Evolutionary conservation across 2,113 vertebrate species (phyloP).

Genomic region (rabbit (Oryctolagus cuniculus)): DNA sequence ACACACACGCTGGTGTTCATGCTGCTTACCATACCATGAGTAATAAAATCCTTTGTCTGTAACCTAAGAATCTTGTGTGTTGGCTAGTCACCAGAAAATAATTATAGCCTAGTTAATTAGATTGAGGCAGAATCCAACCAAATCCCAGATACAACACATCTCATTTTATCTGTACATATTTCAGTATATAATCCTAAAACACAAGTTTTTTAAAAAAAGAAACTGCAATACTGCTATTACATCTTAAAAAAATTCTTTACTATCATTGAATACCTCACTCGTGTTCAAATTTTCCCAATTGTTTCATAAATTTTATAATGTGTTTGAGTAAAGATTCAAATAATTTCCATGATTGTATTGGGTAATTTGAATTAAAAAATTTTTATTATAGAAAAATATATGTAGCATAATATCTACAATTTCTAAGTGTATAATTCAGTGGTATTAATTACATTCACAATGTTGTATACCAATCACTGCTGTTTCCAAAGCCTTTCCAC

Average conservation of each 20-base stretch:
- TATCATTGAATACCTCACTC: background rate
- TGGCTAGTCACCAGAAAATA: background rate
- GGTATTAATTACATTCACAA: background rate
- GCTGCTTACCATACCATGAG: background rate
- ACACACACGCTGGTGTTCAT: background rate
- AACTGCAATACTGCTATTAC: background rate
- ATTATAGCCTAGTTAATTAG: background rate
- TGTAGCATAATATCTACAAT: background rate
- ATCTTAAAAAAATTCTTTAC: slow-evolving; percentile 33
- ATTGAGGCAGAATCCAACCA: slow-evolving; percentile 8
- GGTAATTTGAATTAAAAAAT: background rate
- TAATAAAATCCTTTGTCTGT: background rate
- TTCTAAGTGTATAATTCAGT: background rate
- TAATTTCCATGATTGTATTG: background rate
- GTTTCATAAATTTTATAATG: background rate
- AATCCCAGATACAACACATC: background rate
- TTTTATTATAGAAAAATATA: slow-evolving; percentile 27
- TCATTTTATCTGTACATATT: slow-evolving; percentile 44
- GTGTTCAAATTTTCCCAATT: slow-evolving; percentile 3
- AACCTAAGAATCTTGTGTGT: background rate
- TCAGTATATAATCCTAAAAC: background rate
- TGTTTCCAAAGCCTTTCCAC: background rate
- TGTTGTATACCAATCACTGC: background rate
- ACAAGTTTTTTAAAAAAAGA: background rate
- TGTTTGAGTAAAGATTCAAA: slow-evolving; percentile 2